Base-by-base conservation (phyloP, 1,140 invertebrate species). In the Hetaerina americana region DNA sequence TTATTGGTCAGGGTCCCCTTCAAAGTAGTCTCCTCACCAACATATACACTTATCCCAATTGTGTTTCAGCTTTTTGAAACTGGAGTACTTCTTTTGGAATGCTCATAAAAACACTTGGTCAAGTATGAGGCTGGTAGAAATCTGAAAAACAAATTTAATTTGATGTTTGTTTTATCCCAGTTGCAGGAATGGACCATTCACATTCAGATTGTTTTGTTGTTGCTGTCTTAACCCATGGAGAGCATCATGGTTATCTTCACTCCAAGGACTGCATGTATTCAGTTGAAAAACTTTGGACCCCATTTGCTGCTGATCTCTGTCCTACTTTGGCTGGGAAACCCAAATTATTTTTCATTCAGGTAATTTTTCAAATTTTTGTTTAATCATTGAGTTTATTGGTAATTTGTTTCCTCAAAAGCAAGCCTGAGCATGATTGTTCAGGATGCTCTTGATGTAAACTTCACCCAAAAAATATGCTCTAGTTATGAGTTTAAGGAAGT, bases 251-350 rank as follows among this genome's bases (percentile, higher is more conserved):
- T 76, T 87, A 15, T 86, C 82, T 86, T 1, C 86, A 80, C 77
- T 83, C 80, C 27, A 79, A 75, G 31, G 85, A 85, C 77, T 77
- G 72, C 8, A 74, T 69, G 28, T 79, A 77, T 71, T 75, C 75
- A 6, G 73, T 77, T 8, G 79, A 83, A 29, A 73, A 76, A 15
- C 73, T 88, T 5, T 82, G 85, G 76, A 76, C 77, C 66, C 79
- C 79, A 22, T 86, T 87, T 75, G 82, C 82, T 71, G 90, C 92
- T 8, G 89, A 95, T 78, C 90, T 87, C 73, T 97, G 95, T 77
- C 88, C 88, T 24, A 85, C 89, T 70, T 82, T 98, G 66, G 92
- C 92, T 76, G 95, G 95, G n/a, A 96, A 96, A 81, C 94, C 94
- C 10, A 97, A 97, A 80, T 73, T 97, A 66, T 96, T 71, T 73